Evolutionary conservation across 2,113 vertebrate genomes (phyloP).

Genomic region (Arvicanthis niloticus): DNA sequence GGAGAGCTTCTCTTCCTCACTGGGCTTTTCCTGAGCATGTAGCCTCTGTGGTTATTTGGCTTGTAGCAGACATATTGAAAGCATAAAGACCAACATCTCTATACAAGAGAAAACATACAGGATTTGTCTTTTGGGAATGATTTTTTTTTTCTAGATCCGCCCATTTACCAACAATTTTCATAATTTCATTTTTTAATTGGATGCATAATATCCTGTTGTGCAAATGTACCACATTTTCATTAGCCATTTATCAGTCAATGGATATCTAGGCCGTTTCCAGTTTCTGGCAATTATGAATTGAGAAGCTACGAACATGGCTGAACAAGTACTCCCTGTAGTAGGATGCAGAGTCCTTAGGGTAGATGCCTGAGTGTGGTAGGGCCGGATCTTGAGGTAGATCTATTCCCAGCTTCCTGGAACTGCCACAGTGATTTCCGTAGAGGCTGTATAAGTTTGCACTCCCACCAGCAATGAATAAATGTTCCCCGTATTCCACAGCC

Average conservation of each 20-base stretch:
- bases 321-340: neutral
- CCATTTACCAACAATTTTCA: neutral
- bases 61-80: neutral
- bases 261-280: neutral
- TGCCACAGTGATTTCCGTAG: neutral
- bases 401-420: neutral
- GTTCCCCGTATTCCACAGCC: neutral
- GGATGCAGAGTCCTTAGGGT: neutral
- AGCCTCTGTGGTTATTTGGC: neutral
- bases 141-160: neutral
- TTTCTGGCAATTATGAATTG: neutral
- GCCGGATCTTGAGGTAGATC: neutral
- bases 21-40: neutral
- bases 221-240: no score
- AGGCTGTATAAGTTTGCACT: neutral
- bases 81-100: neutral
- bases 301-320: neutral
- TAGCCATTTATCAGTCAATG: neutral
- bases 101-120: neutral
- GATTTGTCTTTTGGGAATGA: neutral
- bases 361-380: neutral
- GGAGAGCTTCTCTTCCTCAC: neutral
- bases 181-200: neutral
- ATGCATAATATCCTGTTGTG: neutral
- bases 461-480: neutral